phyloP scores from a whole-genome alignment of 2,888 invertebrate species.

The Drosophila parthenogenetica region DNA sequence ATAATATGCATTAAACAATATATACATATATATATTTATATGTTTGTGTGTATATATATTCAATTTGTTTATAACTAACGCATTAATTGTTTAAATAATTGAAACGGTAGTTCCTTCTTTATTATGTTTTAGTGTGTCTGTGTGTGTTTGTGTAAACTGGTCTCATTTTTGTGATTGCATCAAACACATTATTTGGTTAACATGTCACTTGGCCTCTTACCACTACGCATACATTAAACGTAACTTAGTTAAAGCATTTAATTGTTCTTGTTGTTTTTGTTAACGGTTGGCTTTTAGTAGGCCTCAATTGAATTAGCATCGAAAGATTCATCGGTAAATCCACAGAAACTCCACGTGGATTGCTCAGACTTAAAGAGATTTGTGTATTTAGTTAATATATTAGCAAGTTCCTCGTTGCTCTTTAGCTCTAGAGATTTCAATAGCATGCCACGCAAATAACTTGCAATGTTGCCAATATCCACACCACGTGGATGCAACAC shows the following conservation, averaged over 20 bases:
- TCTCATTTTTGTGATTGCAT: slow-evolving; percentile 72
- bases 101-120: slow-evolving; percentile 70
- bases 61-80: slow-evolving; percentile 42
- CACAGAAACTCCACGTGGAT: slow-evolving; percentile 92
- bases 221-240: slow-evolving; percentile 54
- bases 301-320: slow-evolving; percentile 36
- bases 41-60: slow-evolving; percentile 43
- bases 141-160: slow-evolving; percentile 62
- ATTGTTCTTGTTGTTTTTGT: slow-evolving; percentile 43
- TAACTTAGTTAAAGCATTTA: slow-evolving; percentile 73
- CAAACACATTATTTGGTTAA: slow-evolving; percentile 62
- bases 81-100: slow-evolving; percentile 68
- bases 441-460: slow-evolving; percentile 91
- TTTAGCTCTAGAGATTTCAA: slow-evolving; percentile 89
- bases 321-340: slow-evolving; percentile 70
- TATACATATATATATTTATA: slow-evolving; percentile 25
- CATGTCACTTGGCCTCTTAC: slow-evolving; percentile 53
- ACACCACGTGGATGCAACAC: slow-evolving; percentile 96
- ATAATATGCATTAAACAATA: slow-evolving; percentile 41
- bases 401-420: slow-evolving; percentile 90
- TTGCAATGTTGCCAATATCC: slow-evolving; percentile 95
- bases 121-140: slow-evolving; percentile 27
- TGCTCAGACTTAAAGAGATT: slow-evolving; percentile 91
- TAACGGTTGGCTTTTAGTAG: slow-evolving; percentile 34
- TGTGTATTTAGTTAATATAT: slow-evolving; percentile 91